These are phyloP conservation scores for Crenuchus spilurus DNA, from an alignment of 2,797 vertebrate genomes.

Conservation along the genomic window DNA sequence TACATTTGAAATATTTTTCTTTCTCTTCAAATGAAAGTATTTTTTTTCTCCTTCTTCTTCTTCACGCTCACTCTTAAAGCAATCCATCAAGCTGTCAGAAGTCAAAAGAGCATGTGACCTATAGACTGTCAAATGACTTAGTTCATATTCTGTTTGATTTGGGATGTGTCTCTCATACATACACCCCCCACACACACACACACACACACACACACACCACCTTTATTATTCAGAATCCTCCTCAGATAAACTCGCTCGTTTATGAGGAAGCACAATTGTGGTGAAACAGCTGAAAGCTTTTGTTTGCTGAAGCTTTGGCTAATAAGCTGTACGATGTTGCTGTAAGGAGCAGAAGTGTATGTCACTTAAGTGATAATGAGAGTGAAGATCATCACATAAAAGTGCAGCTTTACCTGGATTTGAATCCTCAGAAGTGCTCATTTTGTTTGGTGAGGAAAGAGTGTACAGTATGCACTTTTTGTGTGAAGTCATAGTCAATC, in stretches of 20 bases:
- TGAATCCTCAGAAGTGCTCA: conserved; percentile 67
- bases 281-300: conserved; percentile 33
- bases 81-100: conserved; percentile 51
- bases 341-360: conserved; percentile 62
- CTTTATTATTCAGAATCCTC: conserved; percentile 33
- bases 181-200: neutral
- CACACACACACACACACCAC: conserved; percentile 16
- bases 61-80: neutral
- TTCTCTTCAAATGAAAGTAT: conserved; percentile 53
- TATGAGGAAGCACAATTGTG: neutral
- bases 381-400: conserved; percentile 61
- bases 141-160: conserved; percentile 53
- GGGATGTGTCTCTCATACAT: conserved; percentile 26
- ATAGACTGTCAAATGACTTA: conserved; percentile 53
- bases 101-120: conserved; percentile 56
- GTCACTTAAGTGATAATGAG: conserved; percentile 62
- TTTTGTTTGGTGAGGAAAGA: conserved; percentile 53
- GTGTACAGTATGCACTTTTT: no score
- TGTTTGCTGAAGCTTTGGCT: conserved; percentile 65
- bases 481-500: no score
- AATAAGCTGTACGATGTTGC: conserved; percentile 72
- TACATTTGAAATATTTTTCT: conserved; percentile 49
- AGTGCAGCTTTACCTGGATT: conserved; percentile 66
- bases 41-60: conserved; percentile 19
- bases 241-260: neutral